Percentiles rank a stretch among this genome's conserved stretches.
These are phyloP conservation scores for Microctenopoma steveboyesi DNA, from an alignment of 2,797 vertebrate genomes.

Conservation along the genomic window DNA sequence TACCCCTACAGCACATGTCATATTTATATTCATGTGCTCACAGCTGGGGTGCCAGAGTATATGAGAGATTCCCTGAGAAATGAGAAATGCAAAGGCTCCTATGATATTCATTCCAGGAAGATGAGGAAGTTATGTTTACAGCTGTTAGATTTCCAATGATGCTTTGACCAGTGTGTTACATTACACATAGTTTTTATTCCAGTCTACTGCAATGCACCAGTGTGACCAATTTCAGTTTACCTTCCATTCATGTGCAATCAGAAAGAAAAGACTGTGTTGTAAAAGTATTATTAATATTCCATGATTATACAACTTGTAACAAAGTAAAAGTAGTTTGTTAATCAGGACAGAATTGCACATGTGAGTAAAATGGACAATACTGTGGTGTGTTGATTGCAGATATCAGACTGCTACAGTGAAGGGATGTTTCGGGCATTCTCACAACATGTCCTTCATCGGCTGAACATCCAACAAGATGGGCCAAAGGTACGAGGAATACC, in stretches of 20 bases:
- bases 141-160: constrained; percentile 30
- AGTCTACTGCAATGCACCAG: neutral
- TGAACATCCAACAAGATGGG: constrained; percentile 86
- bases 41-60: constrained; percentile 40
- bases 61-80: constrained; percentile 38
- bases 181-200: constrained; percentile 21
- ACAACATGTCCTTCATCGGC: constrained; percentile 92
- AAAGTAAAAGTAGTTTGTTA: neutral
- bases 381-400: constrained; percentile 82
- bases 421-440: constrained; percentile 96
- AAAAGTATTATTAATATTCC: neutral
- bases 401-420: constrained; percentile 90
- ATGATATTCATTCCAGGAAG: constrained; percentile 49
- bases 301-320: neutral
- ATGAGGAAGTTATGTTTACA: constrained; percentile 47
- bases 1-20: constrained; percentile 50
- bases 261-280: neutral
- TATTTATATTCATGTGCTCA: constrained; percentile 70
- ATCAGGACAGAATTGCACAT: neutral
- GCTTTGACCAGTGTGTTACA: neutral
- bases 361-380: neutral
- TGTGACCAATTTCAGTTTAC: constrained; percentile 15
- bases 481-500: constrained; percentile 84
- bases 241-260: constrained; percentile 28
- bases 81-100: constrained; percentile 41